Evolutionary conservation across 2,888 invertebrate species (phyloP).

Genomic region (Lithophane socia): DNA sequence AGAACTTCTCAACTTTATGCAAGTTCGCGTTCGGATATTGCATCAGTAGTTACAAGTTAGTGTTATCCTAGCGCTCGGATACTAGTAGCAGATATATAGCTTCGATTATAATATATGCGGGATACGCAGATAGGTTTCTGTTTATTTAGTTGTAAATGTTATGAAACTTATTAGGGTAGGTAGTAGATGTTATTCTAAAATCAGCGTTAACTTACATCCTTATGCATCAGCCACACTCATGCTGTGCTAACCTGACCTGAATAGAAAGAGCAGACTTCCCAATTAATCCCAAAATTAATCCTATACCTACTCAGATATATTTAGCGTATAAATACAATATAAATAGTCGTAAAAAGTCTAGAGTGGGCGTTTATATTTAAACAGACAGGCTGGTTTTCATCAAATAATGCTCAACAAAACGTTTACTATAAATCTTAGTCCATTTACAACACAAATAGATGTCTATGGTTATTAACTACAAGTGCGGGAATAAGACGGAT

Average conservation of each 20-base stretch:
- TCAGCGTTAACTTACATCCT: no score
- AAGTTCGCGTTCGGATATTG: constrained; percentile 32
- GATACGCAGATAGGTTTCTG: background rate
- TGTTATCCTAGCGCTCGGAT: background rate
- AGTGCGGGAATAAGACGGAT: constrained; percentile 53
- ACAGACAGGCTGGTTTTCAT: constrained; percentile 57
- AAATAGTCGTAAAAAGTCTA: constrained; percentile 32
- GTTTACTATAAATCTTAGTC: constrained; percentile 73
- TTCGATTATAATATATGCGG: background rate
- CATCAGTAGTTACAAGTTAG: constrained; percentile 35
- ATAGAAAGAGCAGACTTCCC: background rate
- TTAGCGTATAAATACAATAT: constrained; percentile 24
- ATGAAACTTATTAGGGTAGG: background rate
- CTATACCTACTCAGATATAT: constrained; percentile 12
- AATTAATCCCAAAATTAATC: constrained; percentile 16
- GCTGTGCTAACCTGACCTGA: background rate
- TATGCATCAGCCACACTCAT: background rate
- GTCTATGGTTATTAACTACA: constrained; percentile 61
- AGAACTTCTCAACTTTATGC: constrained; percentile 34
- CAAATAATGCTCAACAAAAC: constrained; percentile 65
- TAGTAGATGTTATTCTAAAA: background rate
- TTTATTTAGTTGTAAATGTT: constrained; percentile 1
- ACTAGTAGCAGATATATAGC: background rate
- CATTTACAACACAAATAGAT: constrained; percentile 74
- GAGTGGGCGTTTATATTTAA: constrained; percentile 38